Percentiles rank a stretch among this genome's conserved stretches.
phyloP scores from a whole-genome alignment of 2,797 vertebrate species.

The Galago senegalensis region DNA sequence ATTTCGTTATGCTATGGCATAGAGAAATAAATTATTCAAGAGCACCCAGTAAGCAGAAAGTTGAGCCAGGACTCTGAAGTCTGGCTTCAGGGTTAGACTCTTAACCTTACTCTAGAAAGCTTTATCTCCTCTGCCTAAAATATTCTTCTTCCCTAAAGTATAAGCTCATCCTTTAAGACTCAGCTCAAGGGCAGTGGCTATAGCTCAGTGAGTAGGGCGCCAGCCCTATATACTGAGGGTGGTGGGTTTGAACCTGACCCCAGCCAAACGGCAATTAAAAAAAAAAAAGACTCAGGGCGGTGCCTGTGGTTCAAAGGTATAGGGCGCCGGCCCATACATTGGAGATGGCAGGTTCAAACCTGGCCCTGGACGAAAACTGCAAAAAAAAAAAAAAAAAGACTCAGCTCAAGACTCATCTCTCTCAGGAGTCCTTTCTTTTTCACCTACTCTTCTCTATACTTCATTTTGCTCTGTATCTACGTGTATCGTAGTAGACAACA shows the following conservation, averaged over 20 bases:
- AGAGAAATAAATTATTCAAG: not conserved
- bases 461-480: slow-evolving; percentile 1
- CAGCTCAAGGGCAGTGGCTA: too few relatives aligned
- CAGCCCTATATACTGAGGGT: too few relatives aligned
- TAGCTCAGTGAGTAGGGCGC: too few relatives aligned
- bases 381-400: too few relatives aligned
- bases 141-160: not conserved
- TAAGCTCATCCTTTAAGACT: slow-evolving; percentile 1
- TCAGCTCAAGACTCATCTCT: not conserved
- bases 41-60: not conserved
- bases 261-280: too few relatives aligned
- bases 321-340: too few relatives aligned
- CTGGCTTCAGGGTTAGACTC: slow-evolving; percentile 15
- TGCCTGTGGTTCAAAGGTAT: too few relatives aligned
- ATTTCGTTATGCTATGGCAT: not conserved
- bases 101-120: not conserved
- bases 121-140: slow-evolving; percentile 45
- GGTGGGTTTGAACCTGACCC: too few relatives aligned
- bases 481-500: not conserved
- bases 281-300: too few relatives aligned
- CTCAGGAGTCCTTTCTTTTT: not conserved
- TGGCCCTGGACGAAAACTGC: too few relatives aligned
- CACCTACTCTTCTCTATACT: not conserved
- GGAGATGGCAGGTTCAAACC: too few relatives aligned
- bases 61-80: not conserved